Base-by-base conservation (phyloP, 2,113 vertebrate species). In the Sitta europaea region DNA sequence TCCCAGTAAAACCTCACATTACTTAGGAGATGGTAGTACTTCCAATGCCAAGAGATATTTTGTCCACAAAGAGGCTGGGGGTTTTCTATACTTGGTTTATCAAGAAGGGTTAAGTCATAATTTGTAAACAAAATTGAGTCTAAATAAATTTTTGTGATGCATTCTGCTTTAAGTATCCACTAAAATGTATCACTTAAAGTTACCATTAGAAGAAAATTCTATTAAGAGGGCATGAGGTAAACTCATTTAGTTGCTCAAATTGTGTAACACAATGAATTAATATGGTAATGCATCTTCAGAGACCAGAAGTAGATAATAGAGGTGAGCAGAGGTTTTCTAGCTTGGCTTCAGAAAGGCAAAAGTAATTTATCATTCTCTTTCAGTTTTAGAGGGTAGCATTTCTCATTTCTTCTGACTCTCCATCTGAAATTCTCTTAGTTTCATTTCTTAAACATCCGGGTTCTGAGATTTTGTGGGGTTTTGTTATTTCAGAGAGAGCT, bases 231-330 rank as follows among this genome's bases (percentile, higher is more conserved):
- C 97, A 98, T 66, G 95, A 97, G 97, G 97, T 98, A 98, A 97
- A 96, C 97, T 98, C 97, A 98, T 97, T 98, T 96, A 96, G 96
- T 93, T 97, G 97, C 95, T 98, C 92, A 97, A 97, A 98, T 97
- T 97, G 97, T 96, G 95, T 97, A 98, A 98, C 27, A 38, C 97
- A 97, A 98, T 97, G 96, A 98, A 98, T 98, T 97, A 98, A 98
- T 98, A 98, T 98, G 97, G 97, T 98, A 98, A 98, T 97, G 96
- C 19, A 97, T 96, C 98, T 98, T 98, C 96, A 96, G 98, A 98
- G 98, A 98, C 97, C 96, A 97, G 92, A 88, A 97, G 92, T 88
- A 98, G 98, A 98, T 98, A 98, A 98, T 97, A 97, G 98, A 98
- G 98, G 98, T 98, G 98, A 98, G 97, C 97, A 98, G 97, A 97